Conservation (phyloP, 2,797 vertebrate genomes). For the Melopsittacus undulatus region DNA sequence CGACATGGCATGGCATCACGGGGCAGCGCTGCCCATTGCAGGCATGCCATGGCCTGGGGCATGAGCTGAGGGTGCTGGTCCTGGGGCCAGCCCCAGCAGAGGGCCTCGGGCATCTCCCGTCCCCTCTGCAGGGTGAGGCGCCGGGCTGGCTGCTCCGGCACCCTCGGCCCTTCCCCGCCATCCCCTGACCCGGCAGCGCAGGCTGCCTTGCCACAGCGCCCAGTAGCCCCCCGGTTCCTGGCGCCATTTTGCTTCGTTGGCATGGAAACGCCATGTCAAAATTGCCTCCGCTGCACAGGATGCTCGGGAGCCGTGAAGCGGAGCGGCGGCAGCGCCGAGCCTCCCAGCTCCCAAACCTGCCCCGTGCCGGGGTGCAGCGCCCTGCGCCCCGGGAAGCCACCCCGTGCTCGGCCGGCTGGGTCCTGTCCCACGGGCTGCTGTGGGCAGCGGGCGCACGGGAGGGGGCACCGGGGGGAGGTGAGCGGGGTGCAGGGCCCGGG, state of each 20-base stretch:
- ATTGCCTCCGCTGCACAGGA: background rate
- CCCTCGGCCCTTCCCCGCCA: background rate
- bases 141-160: fast-evolving
- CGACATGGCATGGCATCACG: fast-evolving
- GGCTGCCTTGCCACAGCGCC: background rate
- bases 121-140: background rate
- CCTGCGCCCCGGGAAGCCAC: background rate
- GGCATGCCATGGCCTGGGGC: fast-evolving
- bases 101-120: background rate
- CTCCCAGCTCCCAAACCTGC: fast-evolving
- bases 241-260: conserved; percentile 26
- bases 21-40: background rate
- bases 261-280: conserved; percentile 26
- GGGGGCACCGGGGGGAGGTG: fast-evolving
- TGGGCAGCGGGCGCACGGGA: fast-evolving
- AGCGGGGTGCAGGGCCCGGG: fast-evolving
- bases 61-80: background rate
- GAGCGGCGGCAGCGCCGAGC: background rate
- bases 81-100: background rate
- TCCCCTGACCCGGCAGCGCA: background rate
- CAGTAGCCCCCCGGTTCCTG: background rate
- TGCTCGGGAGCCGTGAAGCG: conserved; percentile 2
- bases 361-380: background rate
- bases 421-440: background rate
- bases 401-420: fast-evolving